Base-by-base conservation (phyloP, 1,140 invertebrate genomes). In the Marisa cornuarietis region DNA sequence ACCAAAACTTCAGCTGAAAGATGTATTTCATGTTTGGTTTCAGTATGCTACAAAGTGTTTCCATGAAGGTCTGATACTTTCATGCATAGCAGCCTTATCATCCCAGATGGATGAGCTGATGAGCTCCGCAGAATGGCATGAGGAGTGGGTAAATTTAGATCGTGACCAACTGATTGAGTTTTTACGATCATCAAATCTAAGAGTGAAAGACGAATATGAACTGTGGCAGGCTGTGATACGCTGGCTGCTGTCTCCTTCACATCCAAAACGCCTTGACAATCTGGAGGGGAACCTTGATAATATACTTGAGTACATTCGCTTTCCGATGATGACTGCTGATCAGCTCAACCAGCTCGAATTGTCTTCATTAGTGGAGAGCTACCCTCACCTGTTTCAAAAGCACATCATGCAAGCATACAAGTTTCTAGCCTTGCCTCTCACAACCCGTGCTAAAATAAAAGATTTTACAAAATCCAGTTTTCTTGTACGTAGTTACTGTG, bases 11-110 rank as follows among this genome's bases (percentile, higher is more conserved):
- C 87, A 89, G 71, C 85, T 92, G 26, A 92, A 91, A 79, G 90
- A 91, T 76, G 85, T 92, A 26, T 91, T 92, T 79, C 90, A 91
- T 80, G 86, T 91, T 4, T 92, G 91, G 91, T 92, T 92, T 83
- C 91, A 90, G 74, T 92, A 92, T 78, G 87, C 90, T 42, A 92
- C 90, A n/a, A 91, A 91, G 76, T 90, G 90, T 42, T 90, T 88
- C 79, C 91, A 91, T 75, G 84, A 87, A 58, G 77, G 84, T 7
- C 85, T 91, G 0, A 87, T 88, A 1, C 79, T 80, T 13, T 83
- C 90, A 9, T 92, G 91, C 78, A 87, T 92, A 51, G 61, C 79
- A 76, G 87, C 87, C 18, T 80, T 92, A 73, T 85, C 91, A 4
- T 84, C 88, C 71, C 87, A 91, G 73, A 91, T 92, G 86, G 88